Percentiles rank a stretch among this genome's conserved stretches.
Evolutionary conservation across 2,797 vertebrate species (phyloP).

Genomic region (Hypotaenidia okinawae): DNA sequence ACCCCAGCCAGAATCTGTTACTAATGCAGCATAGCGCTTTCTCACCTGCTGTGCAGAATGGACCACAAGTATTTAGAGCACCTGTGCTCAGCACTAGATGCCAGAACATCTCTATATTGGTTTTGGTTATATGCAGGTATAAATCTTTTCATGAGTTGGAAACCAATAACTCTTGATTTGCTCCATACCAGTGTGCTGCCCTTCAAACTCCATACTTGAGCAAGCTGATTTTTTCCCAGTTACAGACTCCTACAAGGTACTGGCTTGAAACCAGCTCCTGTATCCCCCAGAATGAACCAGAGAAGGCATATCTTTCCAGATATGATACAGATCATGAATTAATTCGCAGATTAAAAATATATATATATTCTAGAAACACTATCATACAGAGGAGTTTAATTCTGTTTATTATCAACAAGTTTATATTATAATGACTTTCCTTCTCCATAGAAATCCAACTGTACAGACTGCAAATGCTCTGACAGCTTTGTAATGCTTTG

Average conservation of each 20-base stretch:
- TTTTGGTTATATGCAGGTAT: fast-evolving
- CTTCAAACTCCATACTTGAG: neutral
- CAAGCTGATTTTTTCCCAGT: neutral
- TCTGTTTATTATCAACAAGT: neutral
- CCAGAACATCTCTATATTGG: neutral
- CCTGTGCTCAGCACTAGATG: neutral
- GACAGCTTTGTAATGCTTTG: neutral
- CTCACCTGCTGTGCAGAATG: neutral
- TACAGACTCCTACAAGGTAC: neutral
- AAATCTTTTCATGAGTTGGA: neutral
- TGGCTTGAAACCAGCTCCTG: neutral
- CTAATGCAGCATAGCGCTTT: neutral
- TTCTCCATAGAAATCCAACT: neutral
- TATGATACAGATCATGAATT: neutral
- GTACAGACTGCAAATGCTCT: neutral
- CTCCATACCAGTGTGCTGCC: neutral
- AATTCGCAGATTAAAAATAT: neutral
- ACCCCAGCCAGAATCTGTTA: fast-evolving
- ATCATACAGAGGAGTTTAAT: neutral
- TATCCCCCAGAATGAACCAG: neutral
- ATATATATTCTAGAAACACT: neutral
- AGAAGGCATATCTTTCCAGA: neutral
- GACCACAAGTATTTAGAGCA: neutral
- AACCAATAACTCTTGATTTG: neutral
- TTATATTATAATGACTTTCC: neutral